These are phyloP conservation scores for Thysanoteuthis rhombus DNA, from an alignment of 2,888 invertebrate species.

Conservation along the genomic window DNA sequence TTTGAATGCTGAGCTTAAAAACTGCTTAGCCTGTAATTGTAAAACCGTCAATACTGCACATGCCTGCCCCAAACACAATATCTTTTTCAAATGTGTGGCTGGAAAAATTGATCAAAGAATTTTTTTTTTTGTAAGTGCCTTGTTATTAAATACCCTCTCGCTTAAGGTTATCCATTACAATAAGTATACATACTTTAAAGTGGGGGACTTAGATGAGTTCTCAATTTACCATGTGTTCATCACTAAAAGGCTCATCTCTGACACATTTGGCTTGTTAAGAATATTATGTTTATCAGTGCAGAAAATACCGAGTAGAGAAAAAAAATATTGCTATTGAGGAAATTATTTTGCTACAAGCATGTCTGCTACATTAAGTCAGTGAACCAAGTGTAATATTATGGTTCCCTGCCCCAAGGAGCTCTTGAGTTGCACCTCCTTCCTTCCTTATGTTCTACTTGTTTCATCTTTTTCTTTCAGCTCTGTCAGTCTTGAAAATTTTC, in stretches of 20 bases:
- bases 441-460: not conserved
- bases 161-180: not conserved
- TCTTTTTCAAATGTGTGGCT: not conserved
- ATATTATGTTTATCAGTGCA: not conserved
- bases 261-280: not conserved
- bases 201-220: not conserved
- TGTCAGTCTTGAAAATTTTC: too few relatives aligned
- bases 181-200: not conserved
- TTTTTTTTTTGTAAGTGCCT: not conserved
- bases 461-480: not conserved
- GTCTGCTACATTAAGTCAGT: not conserved
- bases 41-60: not conserved
- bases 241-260: not conserved
- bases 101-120: not conserved
- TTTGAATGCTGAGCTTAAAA: not conserved
- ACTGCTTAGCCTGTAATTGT: not conserved
- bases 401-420: not conserved
- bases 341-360: not conserved
- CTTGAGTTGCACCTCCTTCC: not conserved
- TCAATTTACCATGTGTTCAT: not conserved
- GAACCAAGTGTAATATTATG: not conserved
- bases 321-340: not conserved
- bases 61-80: not conserved
- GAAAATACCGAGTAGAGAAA: not conserved
- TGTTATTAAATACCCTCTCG: not conserved